These are phyloP conservation scores for Erethizon dorsatum DNA, from an alignment of 2,797 vertebrate genomes.

Conservation along the genomic window DNA sequence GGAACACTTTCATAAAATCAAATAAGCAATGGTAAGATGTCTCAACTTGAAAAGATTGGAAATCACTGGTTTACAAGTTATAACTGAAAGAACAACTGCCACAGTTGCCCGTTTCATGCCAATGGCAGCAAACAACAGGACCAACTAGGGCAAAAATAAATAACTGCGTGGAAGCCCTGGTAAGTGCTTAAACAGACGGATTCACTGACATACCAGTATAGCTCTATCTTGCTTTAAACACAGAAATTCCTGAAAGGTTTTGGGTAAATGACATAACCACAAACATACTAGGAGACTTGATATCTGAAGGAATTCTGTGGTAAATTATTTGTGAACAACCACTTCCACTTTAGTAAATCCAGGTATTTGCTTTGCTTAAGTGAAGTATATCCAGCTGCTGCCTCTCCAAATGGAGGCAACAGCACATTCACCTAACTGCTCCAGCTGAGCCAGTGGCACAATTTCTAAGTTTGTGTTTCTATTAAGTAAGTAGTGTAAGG, in stretches of 20 bases:
- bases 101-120: constrained; percentile 71
- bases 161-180: constrained; percentile 84
- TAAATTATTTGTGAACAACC: constrained; percentile 59
- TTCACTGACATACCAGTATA: constrained; percentile 74
- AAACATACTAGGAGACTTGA: constrained; percentile 60
- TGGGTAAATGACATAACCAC: constrained; percentile 72
- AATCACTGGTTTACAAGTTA: constrained; percentile 80
- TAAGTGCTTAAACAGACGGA: constrained; percentile 77
- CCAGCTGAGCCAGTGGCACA: constrained; percentile 67
- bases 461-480: constrained; percentile 82
- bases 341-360: constrained; percentile 63
- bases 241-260: constrained; percentile 73
- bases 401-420: constrained; percentile 48
- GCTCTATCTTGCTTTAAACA: constrained; percentile 77
- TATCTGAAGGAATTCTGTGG: constrained; percentile 66
- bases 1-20: constrained; percentile 84
- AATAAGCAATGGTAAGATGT: constrained; percentile 81
- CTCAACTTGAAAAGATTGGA: constrained; percentile 78
- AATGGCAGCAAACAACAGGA: constrained; percentile 74
- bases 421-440: constrained; percentile 56
- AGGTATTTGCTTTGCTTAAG: constrained; percentile 64
- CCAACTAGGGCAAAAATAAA: constrained; percentile 80
- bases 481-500: constrained; percentile 83
- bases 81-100: constrained; percentile 66
- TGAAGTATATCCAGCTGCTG: background rate